A percentile compares a stretch with the other conserved stretches of the same genome.
Evolutionary conservation across 1,140 invertebrate genomes (phyloP).

Genomic region (Lepidurus packardi): DNA sequence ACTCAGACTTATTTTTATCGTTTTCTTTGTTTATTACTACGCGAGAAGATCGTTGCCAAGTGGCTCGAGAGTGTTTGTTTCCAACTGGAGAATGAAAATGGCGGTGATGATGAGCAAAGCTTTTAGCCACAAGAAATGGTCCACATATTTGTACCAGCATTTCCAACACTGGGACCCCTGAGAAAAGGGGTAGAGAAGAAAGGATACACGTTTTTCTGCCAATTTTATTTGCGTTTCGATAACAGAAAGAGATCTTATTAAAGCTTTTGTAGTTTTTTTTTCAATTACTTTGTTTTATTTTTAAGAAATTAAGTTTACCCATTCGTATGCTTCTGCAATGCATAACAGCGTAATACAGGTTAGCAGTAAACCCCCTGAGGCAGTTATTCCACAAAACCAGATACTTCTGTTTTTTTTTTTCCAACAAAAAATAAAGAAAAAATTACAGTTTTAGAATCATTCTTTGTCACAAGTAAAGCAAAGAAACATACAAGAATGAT

Average conservation of each 20-base stretch:
- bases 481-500: background rate
- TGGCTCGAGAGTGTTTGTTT: background rate
- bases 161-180: background rate
- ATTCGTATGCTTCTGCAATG: background rate
- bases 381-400: background rate
- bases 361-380: background rate
- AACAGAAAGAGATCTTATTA: too few species aligned
- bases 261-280: too few species aligned
- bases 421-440: background rate
- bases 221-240: background rate
- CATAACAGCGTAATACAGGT: background rate
- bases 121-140: conserved; percentile 38
- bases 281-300: too few species aligned
- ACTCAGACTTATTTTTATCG: background rate
- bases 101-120: conserved; percentile 40
- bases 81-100: conserved; percentile 30
- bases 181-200: background rate
- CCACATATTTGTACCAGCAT: conserved; percentile 32
- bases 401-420: background rate
- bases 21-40: background rate
- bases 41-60: background rate
- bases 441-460: background rate
- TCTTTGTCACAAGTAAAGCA: background rate
- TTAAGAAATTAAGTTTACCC: background rate
- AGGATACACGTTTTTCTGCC: background rate